phyloP scores from a whole-genome alignment of 1,140 invertebrate genomes.

The Cardiocondyla obscurior region DNA sequence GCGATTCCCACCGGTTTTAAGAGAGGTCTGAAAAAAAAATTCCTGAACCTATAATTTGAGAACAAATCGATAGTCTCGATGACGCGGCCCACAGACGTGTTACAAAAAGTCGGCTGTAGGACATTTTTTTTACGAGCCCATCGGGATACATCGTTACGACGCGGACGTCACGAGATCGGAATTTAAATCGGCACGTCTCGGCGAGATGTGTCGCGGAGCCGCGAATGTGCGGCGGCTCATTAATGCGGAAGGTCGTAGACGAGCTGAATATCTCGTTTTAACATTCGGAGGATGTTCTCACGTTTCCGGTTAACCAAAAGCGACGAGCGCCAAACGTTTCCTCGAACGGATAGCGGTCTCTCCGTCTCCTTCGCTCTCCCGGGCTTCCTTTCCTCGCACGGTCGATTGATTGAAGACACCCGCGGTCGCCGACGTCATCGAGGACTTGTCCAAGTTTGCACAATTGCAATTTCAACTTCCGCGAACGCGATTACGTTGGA shows the following conservation, averaged over 20 bases:
- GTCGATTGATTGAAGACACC: conserved; percentile 24
- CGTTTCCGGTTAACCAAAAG: conserved; percentile 62
- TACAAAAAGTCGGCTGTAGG: background rate
- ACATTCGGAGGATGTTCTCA: conserved; percentile 53
- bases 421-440: conserved; percentile 30
- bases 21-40: too few species aligned
- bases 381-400: background rate
- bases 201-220: background rate
- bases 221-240: conserved; percentile 37
- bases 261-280: conserved; percentile 40
- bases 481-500: conserved; percentile 16
- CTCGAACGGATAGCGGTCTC: background rate
- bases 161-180: conserved; percentile 39
- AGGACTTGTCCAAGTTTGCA: conserved; percentile 24
- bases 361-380: conserved; percentile 4
- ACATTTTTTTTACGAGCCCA: conserved; percentile 15
- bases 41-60: background rate
- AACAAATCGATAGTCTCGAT: conserved; percentile 2
- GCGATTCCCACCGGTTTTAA: background rate
- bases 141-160: conserved; percentile 24
- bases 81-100: background rate
- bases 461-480: conserved; percentile 39
- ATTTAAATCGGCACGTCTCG: conserved; percentile 41
- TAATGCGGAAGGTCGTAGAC: conserved; percentile 51
- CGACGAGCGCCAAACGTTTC: conserved; percentile 33